Percentiles rank a stretch among this genome's conserved stretches.
These are phyloP conservation scores for Synanceia verrucosa DNA, from an alignment of 2,797 vertebrate genomes.

Conservation along the genomic window DNA sequence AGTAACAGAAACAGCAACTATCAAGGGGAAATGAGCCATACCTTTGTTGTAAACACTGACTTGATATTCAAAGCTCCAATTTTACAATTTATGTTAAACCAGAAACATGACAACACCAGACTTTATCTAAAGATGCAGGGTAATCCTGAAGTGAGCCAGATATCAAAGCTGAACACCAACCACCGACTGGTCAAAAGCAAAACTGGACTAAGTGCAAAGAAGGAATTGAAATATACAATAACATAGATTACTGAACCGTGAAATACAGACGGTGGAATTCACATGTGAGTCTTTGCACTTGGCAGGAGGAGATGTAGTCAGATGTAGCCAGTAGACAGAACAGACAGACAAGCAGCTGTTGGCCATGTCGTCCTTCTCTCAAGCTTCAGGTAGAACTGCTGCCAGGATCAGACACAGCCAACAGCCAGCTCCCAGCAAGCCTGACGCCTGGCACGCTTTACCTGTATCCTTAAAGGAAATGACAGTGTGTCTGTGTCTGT, in stretches of 20 bases:
- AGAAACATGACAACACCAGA: slow-evolving; percentile 28
- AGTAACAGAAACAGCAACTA: slow-evolving; percentile 34
- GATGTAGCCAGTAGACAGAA: slow-evolving; percentile 38
- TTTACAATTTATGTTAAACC: slow-evolving; percentile 28
- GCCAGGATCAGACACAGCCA: slow-evolving; percentile 62
- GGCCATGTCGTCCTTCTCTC: slow-evolving; percentile 46
- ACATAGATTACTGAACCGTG: slow-evolving; percentile 32
- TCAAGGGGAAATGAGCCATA: slow-evolving; percentile 35
- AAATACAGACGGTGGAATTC: slow-evolving; percentile 36
- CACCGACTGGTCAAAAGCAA: slow-evolving; percentile 14
- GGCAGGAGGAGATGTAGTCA: slow-evolving; percentile 41
- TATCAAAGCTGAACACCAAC: slow-evolving; percentile 29
- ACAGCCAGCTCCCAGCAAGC: slow-evolving; percentile 45
- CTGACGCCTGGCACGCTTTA: slow-evolving; percentile 41
- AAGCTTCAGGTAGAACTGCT: slow-evolving; percentile 63
- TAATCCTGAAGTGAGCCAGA: slow-evolving; percentile 30
- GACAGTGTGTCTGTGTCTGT: not conserved
- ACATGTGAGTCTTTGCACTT: slow-evolving; percentile 35
- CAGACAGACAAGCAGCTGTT: slow-evolving; percentile 64
- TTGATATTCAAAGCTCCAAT: slow-evolving; percentile 29
- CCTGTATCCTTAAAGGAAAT: slow-evolving; percentile 9
- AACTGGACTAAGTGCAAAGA: slow-evolving; percentile 10
- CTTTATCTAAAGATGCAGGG: slow-evolving; percentile 24
- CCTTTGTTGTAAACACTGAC: slow-evolving; percentile 33
- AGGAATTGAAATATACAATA: slow-evolving; percentile 23